A percentile compares a stretch with the other conserved stretches of the same genome.
phyloP scores from a whole-genome alignment of 1,140 invertebrate species.

The Drosophila seguyi region DNA sequence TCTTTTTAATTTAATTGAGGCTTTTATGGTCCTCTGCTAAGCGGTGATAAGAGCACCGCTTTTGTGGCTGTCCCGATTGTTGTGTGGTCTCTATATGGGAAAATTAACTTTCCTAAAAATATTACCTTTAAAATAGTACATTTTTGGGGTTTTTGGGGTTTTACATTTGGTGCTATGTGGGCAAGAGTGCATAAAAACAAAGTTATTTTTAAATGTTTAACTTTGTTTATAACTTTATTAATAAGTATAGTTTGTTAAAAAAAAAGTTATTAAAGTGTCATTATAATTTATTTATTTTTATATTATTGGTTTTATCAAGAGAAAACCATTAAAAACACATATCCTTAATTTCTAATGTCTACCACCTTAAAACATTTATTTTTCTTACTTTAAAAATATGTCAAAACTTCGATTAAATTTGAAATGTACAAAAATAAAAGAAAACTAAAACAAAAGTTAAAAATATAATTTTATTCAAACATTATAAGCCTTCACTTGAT shows the following conservation, averaged over 20 bases:
- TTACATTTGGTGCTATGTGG: background rate
- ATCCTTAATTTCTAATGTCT: no score
- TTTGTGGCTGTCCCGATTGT: constrained; percentile 2
- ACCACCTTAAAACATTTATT: no score
- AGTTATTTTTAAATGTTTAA: background rate
- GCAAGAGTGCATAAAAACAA: background rate
- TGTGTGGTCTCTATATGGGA: background rate
- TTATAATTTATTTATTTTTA: background rate
- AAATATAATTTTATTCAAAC: background rate
- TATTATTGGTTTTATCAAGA: no score
- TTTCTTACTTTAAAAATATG: background rate
- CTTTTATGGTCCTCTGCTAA: constrained; percentile 23
- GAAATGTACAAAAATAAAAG: background rate
- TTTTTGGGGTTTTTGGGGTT: background rate
- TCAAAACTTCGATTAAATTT: background rate
- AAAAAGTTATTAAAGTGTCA: no score
- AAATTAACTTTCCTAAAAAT: background rate
- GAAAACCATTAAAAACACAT: no score
- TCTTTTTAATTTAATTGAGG: constrained; percentile 61
- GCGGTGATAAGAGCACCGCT: constrained; percentile 22
- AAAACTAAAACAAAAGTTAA: background rate
- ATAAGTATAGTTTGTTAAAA: no score
- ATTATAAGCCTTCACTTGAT: background rate
- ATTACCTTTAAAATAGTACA: background rate
- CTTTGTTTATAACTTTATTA: background rate